Base-by-base conservation (phyloP, 2,888 invertebrate genomes). In the Athripsodes cinereus region DNA sequence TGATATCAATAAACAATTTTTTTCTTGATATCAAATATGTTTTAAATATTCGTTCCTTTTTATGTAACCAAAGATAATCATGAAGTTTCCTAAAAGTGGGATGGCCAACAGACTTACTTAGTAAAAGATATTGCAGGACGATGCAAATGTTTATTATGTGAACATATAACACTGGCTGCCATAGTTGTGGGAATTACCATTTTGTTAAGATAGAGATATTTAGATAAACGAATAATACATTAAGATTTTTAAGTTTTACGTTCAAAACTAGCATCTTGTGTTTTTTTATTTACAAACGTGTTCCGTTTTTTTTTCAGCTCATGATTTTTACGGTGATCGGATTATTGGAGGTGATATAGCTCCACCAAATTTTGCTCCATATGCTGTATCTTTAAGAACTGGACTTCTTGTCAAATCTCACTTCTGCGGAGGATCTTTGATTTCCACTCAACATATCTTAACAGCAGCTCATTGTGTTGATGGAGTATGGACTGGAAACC, bases 381-480 rank as follows among this genome's bases (percentile, higher is more conserved):
- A 35, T 21, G 60, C 60, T 5, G 60, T 60, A 2, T 60, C 60
- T n/a, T 47, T 60, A 18, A 57, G 57, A 22, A 35, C 57, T 16
- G 60, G 60, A 13, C 20, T 50, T 13, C 13, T 60, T 10, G 51
- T 57, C 26, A 57, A 47, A 35, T 56, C 56, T 21, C 60, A 60
- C 26, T 60, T 60, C 57, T 60, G 60, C 44, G 60, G 60, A 11
- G 60, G 54, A 11, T 52, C 60, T 22, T 21, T 60, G 16, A 52
- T 60, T 21, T 52, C 54, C 22, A 6, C 51, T 34, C 34, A 34
- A 13, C 57, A 47, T 18, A 54, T 60, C 8, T 34, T 54, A 5
- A 57, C 60, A 16, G 60, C 60, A 2, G 60, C 60, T n/a, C 60
- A 60, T 50, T 60, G 60, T 31, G 52, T 60, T 13, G 57, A 57